Evolutionary conservation across 2,888 invertebrate species (phyloP).

Genomic region (Nezara viridula): DNA sequence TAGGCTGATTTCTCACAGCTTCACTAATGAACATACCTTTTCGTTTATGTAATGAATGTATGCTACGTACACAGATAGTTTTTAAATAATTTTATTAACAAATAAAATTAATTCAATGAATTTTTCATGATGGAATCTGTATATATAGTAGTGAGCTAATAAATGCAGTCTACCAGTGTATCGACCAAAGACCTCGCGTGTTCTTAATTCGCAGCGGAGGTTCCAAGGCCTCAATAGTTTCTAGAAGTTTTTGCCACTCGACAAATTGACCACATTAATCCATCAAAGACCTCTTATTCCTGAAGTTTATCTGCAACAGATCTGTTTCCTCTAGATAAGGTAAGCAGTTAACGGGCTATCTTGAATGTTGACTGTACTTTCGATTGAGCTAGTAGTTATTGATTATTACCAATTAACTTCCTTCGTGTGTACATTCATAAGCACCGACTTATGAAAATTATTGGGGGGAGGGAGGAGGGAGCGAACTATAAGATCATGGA

Average conservation of each 20-base stretch:
- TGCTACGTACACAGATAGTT: too few species aligned
- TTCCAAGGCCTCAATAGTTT: slow-evolving; percentile 37
- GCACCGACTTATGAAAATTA: too few species aligned
- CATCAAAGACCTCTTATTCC: neutral
- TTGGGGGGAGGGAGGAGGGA: too few species aligned
- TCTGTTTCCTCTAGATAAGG: neutral
- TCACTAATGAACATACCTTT: too few species aligned
- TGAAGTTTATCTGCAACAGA: neutral
- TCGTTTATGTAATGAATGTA: too few species aligned
- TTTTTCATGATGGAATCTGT: neutral
- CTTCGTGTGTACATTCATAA: too few species aligned
- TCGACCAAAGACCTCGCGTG: slow-evolving; percentile 1
- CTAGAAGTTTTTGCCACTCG: neutral
- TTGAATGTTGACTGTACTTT: neutral
- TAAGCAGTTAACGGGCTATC: neutral
- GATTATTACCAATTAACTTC: neutral
- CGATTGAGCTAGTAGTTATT: neutral
- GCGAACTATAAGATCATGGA: too few species aligned
- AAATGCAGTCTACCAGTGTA: neutral
- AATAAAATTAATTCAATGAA: too few species aligned
- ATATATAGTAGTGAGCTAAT: neutral
- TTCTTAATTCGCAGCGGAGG: neutral
- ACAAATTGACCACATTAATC: neutral
- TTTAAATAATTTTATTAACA: too few species aligned
- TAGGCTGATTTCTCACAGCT: too few species aligned